Evolutionary conservation across 2,888 invertebrate genomes (phyloP).

Genomic region (Drosophila limbata): DNA sequence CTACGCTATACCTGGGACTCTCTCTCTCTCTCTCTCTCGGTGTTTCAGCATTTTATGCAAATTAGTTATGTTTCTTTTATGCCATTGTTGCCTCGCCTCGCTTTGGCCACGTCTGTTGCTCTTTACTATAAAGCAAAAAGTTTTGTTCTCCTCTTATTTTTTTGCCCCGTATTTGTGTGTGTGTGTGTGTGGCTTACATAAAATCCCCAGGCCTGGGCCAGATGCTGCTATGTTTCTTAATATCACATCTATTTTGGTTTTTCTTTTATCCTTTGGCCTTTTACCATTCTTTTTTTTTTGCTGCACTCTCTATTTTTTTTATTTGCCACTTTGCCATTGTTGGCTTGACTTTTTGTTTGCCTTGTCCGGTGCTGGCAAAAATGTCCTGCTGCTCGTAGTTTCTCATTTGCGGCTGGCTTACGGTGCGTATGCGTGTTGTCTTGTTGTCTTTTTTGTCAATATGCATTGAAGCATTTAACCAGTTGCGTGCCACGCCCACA

Average conservation of each 20-base stretch:
- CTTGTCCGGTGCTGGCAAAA: not conserved
- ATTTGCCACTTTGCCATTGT: not conserved
- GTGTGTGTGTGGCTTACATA: conserved; percentile 27
- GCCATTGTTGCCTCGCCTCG: conserved; percentile 47
- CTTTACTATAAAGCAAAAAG: conserved; percentile 55
- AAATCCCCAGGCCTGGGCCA: conserved; percentile 38
- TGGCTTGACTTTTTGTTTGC: conserved; percentile 25
- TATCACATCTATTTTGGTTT: conserved; percentile 51
- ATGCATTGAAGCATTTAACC: conserved; percentile 55
- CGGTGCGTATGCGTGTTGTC: conserved; percentile 55
- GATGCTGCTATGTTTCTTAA: conserved; percentile 47
- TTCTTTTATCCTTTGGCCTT: conserved; percentile 13
- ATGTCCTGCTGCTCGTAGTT: conserved; percentile 17
- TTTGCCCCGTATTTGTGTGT: not conserved
- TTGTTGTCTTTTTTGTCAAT: conserved; percentile 27
- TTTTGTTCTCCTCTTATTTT: conserved; percentile 22
- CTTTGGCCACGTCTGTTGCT: conserved; percentile 54
- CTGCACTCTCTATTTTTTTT: conserved; percentile 1
- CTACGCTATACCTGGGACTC: not conserved
- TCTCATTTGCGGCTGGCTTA: conserved; percentile 43
- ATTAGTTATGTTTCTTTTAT: conserved; percentile 81
- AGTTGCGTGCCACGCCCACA: conserved; percentile 30
- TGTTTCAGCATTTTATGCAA: conserved; percentile 78
- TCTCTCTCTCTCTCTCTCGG: conserved; percentile 4
- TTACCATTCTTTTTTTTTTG: conserved; percentile 13